Evolutionary conservation across 92 coral and sea anemone genomes (phyloP).

Genomic region (Bergia puertoricense): DNA sequence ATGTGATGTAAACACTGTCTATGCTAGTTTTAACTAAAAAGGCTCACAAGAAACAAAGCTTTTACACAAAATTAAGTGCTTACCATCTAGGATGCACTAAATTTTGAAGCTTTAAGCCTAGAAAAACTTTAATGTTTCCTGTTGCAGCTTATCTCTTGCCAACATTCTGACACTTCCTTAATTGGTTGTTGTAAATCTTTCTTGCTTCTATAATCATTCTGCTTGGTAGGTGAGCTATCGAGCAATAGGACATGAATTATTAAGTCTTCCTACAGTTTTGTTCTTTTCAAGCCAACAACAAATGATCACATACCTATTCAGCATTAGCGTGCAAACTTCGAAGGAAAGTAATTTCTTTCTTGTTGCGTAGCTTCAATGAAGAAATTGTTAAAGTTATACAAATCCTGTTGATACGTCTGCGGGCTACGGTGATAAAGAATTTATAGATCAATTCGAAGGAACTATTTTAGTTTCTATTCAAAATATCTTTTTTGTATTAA

Average conservation of each 20-base stretch:
- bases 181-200: neutral
- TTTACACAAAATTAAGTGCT: no score
- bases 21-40: no score
- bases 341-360: neutral
- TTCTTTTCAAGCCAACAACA: neutral
- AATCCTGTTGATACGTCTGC: neutral
- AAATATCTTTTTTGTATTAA: neutral
- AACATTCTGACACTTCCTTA: neutral
- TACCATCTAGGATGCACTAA: no score
- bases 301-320: neutral
- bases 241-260: neutral
- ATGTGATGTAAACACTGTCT: no score
- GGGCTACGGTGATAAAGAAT: neutral
- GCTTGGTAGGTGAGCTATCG: neutral
- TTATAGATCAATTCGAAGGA: neutral
- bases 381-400: neutral
- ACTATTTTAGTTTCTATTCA: neutral
- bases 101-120: no score
- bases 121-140: neutral
- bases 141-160: neutral
- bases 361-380: neutral
- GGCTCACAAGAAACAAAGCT: no score
- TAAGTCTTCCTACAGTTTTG: neutral
- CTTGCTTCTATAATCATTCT: neutral
- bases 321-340: neutral